phyloP scores from a whole-genome alignment of 2,797 vertebrate species.

The Microctenopoma steveboyesi region DNA sequence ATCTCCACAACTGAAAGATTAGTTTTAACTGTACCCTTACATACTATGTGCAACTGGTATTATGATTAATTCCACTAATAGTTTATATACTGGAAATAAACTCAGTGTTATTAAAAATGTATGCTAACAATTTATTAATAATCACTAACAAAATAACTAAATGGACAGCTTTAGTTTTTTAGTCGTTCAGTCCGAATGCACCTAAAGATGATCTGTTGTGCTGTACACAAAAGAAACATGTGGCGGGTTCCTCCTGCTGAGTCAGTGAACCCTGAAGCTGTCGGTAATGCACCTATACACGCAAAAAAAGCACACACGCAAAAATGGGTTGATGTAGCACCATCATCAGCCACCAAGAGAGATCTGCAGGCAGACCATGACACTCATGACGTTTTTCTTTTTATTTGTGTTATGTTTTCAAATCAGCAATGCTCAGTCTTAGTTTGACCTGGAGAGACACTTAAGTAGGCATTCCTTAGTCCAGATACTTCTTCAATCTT shows the following conservation, averaged over 20 bases:
- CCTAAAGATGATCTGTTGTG: slow-evolving; percentile 15
- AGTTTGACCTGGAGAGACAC: slow-evolving; percentile 29
- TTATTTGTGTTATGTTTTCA: not conserved
- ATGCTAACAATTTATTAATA: slow-evolving; percentile 14
- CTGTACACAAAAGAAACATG: slow-evolving; percentile 37
- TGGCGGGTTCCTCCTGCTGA: slow-evolving; percentile 40
- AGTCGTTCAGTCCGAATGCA: not conserved
- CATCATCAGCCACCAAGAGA: slow-evolving; percentile 35
- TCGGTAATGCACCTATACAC: slow-evolving; percentile 16
- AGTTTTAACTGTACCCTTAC: not conserved
- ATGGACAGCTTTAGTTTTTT: not conserved
- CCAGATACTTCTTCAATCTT: slow-evolving; percentile 50
- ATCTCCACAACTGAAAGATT: slow-evolving; percentile 18
- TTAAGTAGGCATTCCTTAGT: slow-evolving; percentile 7
- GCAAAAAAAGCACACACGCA: slow-evolving; percentile 25
- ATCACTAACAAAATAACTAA: slow-evolving; percentile 14
- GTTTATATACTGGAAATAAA: slow-evolving; percentile 12
- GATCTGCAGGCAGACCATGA: slow-evolving; percentile 60
- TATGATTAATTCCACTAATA: slow-evolving; percentile 34
- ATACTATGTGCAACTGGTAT: not conserved
- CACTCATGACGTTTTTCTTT: slow-evolving; percentile 11
- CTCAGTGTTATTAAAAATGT: not conserved
- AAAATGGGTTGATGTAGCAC: slow-evolving; percentile 39
- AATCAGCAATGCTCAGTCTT: slow-evolving; percentile 5
- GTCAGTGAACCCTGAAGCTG: slow-evolving; percentile 43